Conservation (phyloP, 2,797 vertebrate genomes). For the Manis crassicaudata region DNA sequence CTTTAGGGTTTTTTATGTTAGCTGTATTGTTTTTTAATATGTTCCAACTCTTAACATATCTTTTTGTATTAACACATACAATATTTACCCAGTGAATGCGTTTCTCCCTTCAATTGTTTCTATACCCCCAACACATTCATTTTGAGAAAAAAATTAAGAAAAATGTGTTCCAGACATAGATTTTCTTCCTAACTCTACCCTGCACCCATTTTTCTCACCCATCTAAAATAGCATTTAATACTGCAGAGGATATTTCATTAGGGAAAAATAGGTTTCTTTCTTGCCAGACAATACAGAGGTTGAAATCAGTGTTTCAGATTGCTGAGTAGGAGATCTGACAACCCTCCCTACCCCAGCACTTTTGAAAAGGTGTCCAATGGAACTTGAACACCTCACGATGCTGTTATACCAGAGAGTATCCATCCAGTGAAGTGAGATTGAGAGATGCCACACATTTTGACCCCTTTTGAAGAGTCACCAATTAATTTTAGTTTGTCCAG, state of each 20-base stretch:
- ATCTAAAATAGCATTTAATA: background rate
- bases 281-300: background rate
- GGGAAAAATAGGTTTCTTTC: slow-evolving; percentile 15
- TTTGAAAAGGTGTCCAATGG: background rate
- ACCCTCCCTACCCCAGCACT: background rate
- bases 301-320: slow-evolving; percentile 1
- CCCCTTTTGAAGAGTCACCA: background rate
- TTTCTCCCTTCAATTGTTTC: background rate
- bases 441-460: background rate
- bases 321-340: background rate
- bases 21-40: background rate
- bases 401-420: background rate
- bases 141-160: background rate
- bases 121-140: background rate
- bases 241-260: background rate
- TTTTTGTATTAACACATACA: background rate
- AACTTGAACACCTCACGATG: background rate
- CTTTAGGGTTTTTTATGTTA: too few relatives aligned
- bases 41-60: background rate
- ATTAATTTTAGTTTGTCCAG: background rate
- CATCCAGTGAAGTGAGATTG: background rate
- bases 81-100: background rate
- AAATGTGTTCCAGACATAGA: background rate
- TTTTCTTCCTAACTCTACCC: background rate
- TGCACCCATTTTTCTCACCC: background rate